Evolutionary conservation across 2,888 invertebrate species (phyloP), one percentile per base, ranked within the genome.

Genomic region (Trilocha varians): DNA sequence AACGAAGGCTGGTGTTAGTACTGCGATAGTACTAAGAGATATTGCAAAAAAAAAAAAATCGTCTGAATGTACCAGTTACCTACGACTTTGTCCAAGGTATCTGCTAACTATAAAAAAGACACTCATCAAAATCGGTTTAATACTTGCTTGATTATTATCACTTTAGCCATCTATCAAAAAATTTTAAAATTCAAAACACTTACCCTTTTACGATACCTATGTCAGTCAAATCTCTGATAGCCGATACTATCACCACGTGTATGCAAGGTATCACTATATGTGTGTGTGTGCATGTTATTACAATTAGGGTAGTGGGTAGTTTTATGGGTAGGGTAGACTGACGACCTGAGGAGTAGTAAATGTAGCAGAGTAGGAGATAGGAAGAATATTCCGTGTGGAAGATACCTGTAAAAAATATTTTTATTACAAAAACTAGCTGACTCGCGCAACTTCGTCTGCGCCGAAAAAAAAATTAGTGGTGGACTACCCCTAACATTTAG

Each of bases 331-430:
- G 36, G 39, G 41, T 32, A 43, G 45, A 42, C 50, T 52, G 45
- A 42, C 50, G 51, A 41, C 38, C 61, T 57, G 44, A 65, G 59
- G 16, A 43, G 49, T 55, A 77, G 59, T 70, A 72, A 48, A 78
- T 68, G 50, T 65, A 68, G 15, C 56, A 48, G 11, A 66, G 59
- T 3, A 74, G 65, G n/a, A 55, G 17, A 44, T 59, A 61, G 17
- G 53, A 43, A 16, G 59, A 42, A 46, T 69, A 61, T 47, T 76
- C 70, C 2, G 65, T 52, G 50, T 49, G 63, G 16, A 75, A 57
- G 2, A 48, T 45, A n/a, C 76, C 76, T 76, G 59, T 3, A 18
- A 15, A 39, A 1, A 11, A 9, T 9, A 9, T 25, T 25, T 25
- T 25, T 25, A 25, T 25, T 11, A 5, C 6, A 25, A 25, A 2